Base-by-base conservation (phyloP, 2,888 invertebrate genomes). In the Megaustenia siamemsis region DNA sequence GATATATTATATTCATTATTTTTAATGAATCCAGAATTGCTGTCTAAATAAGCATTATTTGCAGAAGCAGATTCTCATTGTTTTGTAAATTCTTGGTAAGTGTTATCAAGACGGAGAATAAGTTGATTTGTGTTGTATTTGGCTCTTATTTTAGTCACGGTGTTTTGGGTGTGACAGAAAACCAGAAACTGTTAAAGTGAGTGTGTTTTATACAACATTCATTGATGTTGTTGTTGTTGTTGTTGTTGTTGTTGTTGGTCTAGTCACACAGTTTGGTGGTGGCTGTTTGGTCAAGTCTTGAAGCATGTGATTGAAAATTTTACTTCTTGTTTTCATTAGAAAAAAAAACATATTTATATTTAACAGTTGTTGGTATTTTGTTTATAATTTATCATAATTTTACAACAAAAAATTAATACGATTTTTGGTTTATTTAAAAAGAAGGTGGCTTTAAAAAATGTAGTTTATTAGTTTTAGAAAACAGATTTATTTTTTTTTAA, bases 111-210 rank as follows among this genome's bases (percentile, higher is more conserved):
- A 43, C 21, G 10, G n/a, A 73, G 28, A 43, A 18, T 32, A 28
- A 15, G 28, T 73, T 43, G 18, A 77, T n/a, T 56, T 24, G 32
- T 56, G 18, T 76, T 53, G 32, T 76, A 1, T 77, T 38, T 53
- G 56, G 38, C 24, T 77, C 38, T 77, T 21, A 35, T 77, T 77
- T 38, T 73, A 73, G 71, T 73, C 45, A n/a, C 71, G 45, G 6
- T 73, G 71, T 73, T 45, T 73, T 73, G 71, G 71, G 28, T 73
- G 43, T 73, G 71, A 45, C 28, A 73, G n/a, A 73, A 73, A 45
- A 21, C 71, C 71, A 73, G 71, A 43, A 73, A 10, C n/a, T 73
- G 45, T 73, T n/a, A 73, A 73, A 73, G 71, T 73, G 71, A 73
- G 71, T 73, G 4, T 73, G 10, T 21, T 71, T 73, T 73, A 43